These are phyloP conservation scores for Lysandra bellargus DNA, from an alignment of 2,888 invertebrate genomes.

Conservation along the genomic window DNA sequence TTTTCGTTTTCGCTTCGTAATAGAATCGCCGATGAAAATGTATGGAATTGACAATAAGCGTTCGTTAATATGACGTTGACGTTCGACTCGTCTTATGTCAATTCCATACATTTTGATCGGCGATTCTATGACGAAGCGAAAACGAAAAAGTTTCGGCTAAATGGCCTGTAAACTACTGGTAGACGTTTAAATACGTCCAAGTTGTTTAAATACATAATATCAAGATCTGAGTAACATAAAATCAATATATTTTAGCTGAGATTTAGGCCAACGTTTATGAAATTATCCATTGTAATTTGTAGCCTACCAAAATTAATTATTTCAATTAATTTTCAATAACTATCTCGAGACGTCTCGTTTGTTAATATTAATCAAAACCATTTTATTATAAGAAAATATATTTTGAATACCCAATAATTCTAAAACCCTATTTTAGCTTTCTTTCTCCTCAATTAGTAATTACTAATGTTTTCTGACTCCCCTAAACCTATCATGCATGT, in stretches of 20 bases:
- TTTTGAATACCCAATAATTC: neutral
- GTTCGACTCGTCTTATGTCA: no score
- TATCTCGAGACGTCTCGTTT: neutral
- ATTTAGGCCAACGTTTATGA: neutral
- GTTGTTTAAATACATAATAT: neutral
- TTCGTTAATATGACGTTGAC: no score
- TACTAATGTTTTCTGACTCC: neutral
- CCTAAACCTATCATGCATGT: conserved; percentile 14
- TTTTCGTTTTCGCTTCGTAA: no score
- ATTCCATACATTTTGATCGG: no score
- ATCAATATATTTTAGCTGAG: neutral
- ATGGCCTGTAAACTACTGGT: no score
- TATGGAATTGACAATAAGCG: no score
- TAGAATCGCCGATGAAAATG: no score
- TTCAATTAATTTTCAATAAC: conserved; percentile 3
- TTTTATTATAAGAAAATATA: neutral
- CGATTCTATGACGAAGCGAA: no score
- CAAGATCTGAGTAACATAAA: neutral
- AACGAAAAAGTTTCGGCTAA: no score
- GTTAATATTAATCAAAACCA: neutral
- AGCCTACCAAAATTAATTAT: neutral
- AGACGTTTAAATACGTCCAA: no score
- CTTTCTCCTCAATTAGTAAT: neutral
- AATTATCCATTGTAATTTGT: neutral
- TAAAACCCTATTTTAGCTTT: neutral